Evolutionary conservation across 2,888 invertebrate species (phyloP).

Genomic region (Temnothorax ravouxi): DNA sequence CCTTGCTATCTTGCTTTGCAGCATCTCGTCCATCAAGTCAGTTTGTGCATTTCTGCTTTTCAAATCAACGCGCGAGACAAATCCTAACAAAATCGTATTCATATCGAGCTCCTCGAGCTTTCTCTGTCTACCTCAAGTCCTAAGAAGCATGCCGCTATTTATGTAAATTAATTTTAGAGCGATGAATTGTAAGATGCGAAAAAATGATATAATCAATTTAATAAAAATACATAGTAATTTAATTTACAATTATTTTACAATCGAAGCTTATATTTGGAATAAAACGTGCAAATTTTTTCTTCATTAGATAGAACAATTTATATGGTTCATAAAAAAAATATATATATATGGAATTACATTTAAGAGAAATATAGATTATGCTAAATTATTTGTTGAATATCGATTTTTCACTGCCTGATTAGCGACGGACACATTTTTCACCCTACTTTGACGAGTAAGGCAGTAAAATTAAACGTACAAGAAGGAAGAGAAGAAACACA

Average conservation of each 20-base stretch:
- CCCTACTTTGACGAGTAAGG: constrained; percentile 52
- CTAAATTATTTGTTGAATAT: not conserved
- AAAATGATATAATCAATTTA: constrained; percentile 21
- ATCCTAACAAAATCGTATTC: constrained; percentile 36
- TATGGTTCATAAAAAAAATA: not conserved
- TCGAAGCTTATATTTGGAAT: not conserved
- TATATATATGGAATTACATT: not conserved
- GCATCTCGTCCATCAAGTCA: not conserved
- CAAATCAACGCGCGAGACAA: constrained; percentile 20
- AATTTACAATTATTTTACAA: not conserved
- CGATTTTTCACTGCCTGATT: constrained; percentile 2
- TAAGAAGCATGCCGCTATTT: constrained; percentile 44
- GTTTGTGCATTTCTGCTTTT: constrained; percentile 17
- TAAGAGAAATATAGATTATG: not conserved
- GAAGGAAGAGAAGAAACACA: not conserved
- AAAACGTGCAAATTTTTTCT: constrained; percentile 6
- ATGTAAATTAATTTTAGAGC: constrained; percentile 27
- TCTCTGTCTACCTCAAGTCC: constrained; percentile 56
- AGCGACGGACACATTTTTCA: constrained; percentile 52
- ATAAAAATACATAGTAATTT: not conserved
- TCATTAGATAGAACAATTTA: not conserved
- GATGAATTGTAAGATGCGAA: constrained; percentile 5
- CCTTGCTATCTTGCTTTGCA: not conserved
- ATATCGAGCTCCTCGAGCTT: constrained; percentile 49
- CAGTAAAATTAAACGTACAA: constrained; percentile 44